Base-by-base conservation (phyloP, 92 coral and sea anemone species). In the Palythoa caribaeorum region DNA sequence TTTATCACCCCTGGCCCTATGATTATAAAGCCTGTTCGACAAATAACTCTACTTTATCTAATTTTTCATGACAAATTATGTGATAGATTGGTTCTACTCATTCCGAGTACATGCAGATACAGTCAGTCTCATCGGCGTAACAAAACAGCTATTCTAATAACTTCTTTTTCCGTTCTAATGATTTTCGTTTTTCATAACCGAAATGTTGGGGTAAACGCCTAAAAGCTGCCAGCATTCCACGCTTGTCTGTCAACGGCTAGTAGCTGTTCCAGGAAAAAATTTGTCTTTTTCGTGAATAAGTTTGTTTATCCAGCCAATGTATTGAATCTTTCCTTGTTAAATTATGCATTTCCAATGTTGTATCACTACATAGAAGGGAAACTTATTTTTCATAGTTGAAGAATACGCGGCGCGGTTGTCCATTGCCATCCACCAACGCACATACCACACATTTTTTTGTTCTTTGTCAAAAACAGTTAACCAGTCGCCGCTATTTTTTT, bases 111-210 rank as follows among this genome's bases (percentile, higher is more conserved):
- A 80, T 38, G 65, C 55, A 80, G 40, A 39, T 65, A 62, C 44
- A 44, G n/a, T 80, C 44, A 21, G 54, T 19, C 40, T 19, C 63
- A 44, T 76, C 86, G 20, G 62, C 20, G 57, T 3, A 48, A 17
- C 2, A 81, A 44, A 81, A 40, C 40, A 81, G 9, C 44, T 44
- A 57, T 81, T 81, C 44, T 51, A 81, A 65, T 68, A 80, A 80
- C 51, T 68, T 68, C 62, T 47, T 71, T 81, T 81, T 66, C 74
- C 86, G 75, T 66, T 60, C 76, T 65, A 81, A 44, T 81, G 86
- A 81, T 66, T 70, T 81, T 68, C 73, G 70, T 48, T 81, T 78
- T 57, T 66, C 47, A 81, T 63, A 68, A 68, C 60, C 53, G 14
- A 47, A 68, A 68, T 74, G n/a, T 16, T 13, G 54, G 38, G 76